A percentile compares a stretch with the other conserved stretches of the same genome.
These are phyloP conservation scores for Melinaea menophilus DNA, from an alignment of 2,888 invertebrate species.

Conservation along the genomic window DNA sequence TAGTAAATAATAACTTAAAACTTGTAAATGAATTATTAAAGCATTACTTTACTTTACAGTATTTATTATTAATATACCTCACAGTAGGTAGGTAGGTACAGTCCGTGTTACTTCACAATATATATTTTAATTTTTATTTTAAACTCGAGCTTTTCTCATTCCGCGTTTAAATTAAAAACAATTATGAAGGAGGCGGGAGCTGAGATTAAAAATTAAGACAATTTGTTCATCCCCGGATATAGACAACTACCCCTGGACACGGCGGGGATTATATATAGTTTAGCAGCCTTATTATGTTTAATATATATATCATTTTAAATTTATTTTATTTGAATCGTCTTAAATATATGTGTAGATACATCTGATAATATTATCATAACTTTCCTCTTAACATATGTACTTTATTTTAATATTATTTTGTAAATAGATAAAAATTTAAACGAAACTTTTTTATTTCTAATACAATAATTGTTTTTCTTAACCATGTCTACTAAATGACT, in stretches of 20 bases:
- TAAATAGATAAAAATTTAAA: too few species aligned
- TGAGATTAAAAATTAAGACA: slow-evolving; percentile 77
- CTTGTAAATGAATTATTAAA: too few species aligned
- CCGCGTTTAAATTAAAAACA: slow-evolving; percentile 74
- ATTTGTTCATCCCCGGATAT: slow-evolving; percentile 54
- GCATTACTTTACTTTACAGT: neutral
- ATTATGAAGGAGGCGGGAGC: slow-evolving; percentile 53
- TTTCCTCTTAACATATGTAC: too few species aligned
- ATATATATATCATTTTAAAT: too few species aligned
- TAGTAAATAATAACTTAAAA: neutral
- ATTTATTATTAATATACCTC: neutral
- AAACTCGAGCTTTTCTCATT: slow-evolving; percentile 47
- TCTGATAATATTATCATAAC: too few species aligned
- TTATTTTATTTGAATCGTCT: too few species aligned
- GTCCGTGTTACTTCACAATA: neutral
- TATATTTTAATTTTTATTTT: slow-evolving; percentile 15
- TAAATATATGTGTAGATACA: too few species aligned
- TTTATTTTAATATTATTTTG: too few species aligned
- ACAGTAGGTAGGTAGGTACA: neutral
- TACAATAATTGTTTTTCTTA: too few species aligned
- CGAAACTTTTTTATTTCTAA: too few species aligned
- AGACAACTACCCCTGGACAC: slow-evolving; percentile 30
- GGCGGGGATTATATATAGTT: slow-evolving; percentile 5
- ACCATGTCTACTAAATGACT: too few species aligned
- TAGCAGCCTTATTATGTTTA: too few species aligned